phyloP scores from a whole-genome alignment of 2,797 vertebrate genomes.

The Mus minutoides region DNA sequence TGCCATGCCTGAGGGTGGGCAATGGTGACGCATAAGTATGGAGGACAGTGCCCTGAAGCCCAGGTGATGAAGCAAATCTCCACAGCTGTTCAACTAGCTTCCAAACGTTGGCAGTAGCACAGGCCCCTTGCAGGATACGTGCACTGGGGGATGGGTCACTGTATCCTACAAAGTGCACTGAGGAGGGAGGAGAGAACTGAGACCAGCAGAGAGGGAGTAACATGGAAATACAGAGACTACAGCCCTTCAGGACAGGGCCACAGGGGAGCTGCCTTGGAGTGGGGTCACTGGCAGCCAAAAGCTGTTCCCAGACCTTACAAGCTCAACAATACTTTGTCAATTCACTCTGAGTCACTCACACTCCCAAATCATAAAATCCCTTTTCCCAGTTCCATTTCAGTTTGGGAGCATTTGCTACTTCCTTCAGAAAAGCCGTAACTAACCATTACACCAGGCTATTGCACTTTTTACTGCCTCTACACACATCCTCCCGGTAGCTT shows the following conservation, averaged over 20 bases:
- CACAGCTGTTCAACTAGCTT: background rate
- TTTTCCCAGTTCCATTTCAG: background rate
- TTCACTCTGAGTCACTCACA: background rate
- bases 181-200: background rate
- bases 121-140: background rate
- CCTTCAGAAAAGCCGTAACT: conserved; percentile 13
- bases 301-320: background rate
- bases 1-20: background rate
- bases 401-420: background rate
- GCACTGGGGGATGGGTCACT: background rate
- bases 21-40: accelerated
- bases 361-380: background rate
- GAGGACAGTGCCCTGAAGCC: background rate
- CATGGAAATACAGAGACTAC: background rate
- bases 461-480: background rate
- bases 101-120: background rate
- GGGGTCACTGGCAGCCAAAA: background rate
- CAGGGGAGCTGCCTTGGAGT: background rate
- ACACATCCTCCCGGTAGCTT: background rate
- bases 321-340: background rate
- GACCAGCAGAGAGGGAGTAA: background rate
- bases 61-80: background rate
- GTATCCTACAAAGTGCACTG: background rate
- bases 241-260: background rate
- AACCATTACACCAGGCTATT: background rate